These are phyloP conservation scores for Psilopsiagon aymara DNA, from an alignment of 2,113 vertebrate species.

Conservation along the genomic window DNA sequence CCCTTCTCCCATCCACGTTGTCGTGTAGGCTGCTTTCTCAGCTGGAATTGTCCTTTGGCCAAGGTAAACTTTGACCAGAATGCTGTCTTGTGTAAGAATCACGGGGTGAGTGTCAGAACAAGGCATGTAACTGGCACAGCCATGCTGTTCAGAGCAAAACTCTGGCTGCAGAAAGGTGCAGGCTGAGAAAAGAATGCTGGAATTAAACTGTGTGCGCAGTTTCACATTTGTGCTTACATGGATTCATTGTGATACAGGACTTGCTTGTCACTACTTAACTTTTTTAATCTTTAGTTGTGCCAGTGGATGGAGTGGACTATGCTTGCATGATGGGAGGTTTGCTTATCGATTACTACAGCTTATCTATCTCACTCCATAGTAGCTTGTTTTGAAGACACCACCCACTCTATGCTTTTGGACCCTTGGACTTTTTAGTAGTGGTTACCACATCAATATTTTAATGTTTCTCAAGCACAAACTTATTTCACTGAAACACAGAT, in stretches of 20 bases:
- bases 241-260: background rate
- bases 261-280: background rate
- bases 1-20: background rate
- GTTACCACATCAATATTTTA: background rate
- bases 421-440: background rate
- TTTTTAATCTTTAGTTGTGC: accelerated
- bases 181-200: background rate
- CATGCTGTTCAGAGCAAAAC: background rate
- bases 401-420: background rate
- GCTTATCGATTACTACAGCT: background rate
- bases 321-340: background rate
- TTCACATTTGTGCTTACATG: accelerated
- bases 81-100: background rate
- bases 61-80: background rate
- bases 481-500: background rate
- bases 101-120: background rate
- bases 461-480: background rate
- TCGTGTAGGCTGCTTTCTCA: accelerated
- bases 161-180: background rate
- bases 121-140: background rate
- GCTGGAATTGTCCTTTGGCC: background rate
- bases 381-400: background rate
- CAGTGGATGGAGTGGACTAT: accelerated
- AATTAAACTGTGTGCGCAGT: background rate
- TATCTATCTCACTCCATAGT: accelerated